Evolutionary conservation across 2,797 vertebrate genomes (phyloP), one percentile per base, ranked within the genome.

Genomic region (Thripadectes ignobilis): DNA sequence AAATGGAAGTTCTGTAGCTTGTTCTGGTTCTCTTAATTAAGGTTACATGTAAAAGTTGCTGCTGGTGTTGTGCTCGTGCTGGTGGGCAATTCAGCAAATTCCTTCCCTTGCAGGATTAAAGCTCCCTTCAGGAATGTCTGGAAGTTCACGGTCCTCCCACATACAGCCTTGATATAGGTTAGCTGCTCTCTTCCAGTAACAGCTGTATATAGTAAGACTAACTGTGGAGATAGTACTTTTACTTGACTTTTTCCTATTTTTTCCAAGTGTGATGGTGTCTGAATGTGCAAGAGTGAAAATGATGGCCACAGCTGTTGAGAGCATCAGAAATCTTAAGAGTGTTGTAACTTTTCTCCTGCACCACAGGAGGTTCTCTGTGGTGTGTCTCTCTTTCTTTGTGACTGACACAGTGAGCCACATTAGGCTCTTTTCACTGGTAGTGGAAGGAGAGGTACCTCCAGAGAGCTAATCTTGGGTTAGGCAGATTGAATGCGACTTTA

Each of bases 131-230:
- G 95, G 96, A 96, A 95, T 94, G 92, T 89, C 95, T 95, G 80
- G 74, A 91, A 93, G 93, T 93, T 94, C 93, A 82, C 1, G 32
- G 86, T 92, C 88, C 95, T 96, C 95, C 96, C 96, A 96, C 96
- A 71, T 88, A n/a, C 49, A 79, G 88, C 74, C 89, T 93, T 91
- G 92, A 24, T 51, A 92, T 95, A 92, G 83, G 96, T 88, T 96
- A 93, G 83, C 74, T 95, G 91, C 84, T 94, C 57, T 88, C 77
- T 88, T 94, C 66, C 85, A 87, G 91, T 46, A 83, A 96, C 94
- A 95, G 95, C 95, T 97, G 96, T 93, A 85, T 81, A 96, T 95
- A 72, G 93, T 91, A 96, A 77, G 85, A 95, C 92, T 94, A 92
- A 91, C 88, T 89, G 77, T 41, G 41, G 27, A 81, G 93, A 95